Conservation (phyloP, 30 jellyfish, hydroid and myxozoan species). For the Sanderia malayensis region DNA sequence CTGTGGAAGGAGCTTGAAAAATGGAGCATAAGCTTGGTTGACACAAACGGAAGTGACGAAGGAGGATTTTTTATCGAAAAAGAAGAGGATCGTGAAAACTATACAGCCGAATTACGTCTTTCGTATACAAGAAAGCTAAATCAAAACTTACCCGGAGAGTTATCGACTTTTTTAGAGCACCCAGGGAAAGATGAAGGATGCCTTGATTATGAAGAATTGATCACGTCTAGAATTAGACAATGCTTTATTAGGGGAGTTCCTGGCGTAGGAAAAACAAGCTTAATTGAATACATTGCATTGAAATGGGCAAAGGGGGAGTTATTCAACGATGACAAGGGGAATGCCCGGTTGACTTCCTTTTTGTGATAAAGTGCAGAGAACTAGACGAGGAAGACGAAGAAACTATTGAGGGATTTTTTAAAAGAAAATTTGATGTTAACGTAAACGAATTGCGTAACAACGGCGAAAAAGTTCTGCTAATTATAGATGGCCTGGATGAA, state of each 20-base stretch:
- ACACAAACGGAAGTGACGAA: too few species aligned
- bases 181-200: background rate
- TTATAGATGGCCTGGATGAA: slow-evolving; percentile 13
- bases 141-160: background rate
- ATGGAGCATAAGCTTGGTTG: too few species aligned
- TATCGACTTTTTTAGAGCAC: background rate
- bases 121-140: background rate
- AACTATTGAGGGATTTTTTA: background rate
- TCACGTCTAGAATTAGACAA: background rate
- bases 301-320: background rate
- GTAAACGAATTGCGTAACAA: background rate
- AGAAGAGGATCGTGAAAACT: background rate
- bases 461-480: slow-evolving; percentile 6
- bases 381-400: background rate
- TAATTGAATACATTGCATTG: background rate
- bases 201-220: background rate
- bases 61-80: too few species aligned
- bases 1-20: too few species aligned
- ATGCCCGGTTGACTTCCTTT: slow-evolving; percentile 2
- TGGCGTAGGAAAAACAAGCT: slow-evolving; percentile 12
- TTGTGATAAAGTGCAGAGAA: slow-evolving; percentile 2
- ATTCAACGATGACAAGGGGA: background rate
- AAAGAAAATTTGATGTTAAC: slow-evolving; percentile 3
- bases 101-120: background rate
- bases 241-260: slow-evolving; percentile 20